Conservation (phyloP, 2,113 vertebrate species). For the Sakesphorus luctuosus region DNA sequence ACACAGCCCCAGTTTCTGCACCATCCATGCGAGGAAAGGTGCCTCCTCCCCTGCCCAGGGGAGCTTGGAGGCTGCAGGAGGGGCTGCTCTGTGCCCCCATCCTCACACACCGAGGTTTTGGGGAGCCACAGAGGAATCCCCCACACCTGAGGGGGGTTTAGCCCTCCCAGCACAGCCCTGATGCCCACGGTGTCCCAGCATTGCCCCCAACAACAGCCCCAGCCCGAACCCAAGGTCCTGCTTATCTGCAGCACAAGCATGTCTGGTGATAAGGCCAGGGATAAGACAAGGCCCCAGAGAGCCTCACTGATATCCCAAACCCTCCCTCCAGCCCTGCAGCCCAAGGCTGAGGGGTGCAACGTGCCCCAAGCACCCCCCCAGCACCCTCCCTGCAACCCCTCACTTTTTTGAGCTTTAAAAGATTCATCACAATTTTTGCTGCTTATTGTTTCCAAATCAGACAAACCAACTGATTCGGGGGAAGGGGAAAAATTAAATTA, state of each 20-base stretch:
- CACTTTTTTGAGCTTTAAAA: background rate
- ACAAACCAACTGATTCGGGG: background rate
- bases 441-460: background rate
- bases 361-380: background rate
- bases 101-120: fast-evolving
- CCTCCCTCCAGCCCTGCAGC: background rate
- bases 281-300: background rate
- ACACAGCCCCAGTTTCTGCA: background rate
- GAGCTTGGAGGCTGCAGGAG: background rate
- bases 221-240: slow-evolving; percentile 20
- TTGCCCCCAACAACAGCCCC: background rate
- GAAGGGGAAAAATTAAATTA: background rate
- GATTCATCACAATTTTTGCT: fast-evolving
- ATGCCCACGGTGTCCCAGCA: background rate
- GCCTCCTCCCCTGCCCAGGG: fast-evolving
- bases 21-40: fast-evolving
- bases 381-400: background rate
- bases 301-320: background rate
- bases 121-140: background rate
- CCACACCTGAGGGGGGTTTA: fast-evolving
- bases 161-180: background rate
- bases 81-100: background rate
- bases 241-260: slow-evolving; percentile 15
- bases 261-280: slow-evolving; percentile 24
- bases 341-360: slow-evolving; percentile 11